Evolutionary conservation across 2,888 invertebrate genomes (phyloP), one percentile per base, ranked within the genome.

Genomic region (Ditylenchus weischeri): DNA sequence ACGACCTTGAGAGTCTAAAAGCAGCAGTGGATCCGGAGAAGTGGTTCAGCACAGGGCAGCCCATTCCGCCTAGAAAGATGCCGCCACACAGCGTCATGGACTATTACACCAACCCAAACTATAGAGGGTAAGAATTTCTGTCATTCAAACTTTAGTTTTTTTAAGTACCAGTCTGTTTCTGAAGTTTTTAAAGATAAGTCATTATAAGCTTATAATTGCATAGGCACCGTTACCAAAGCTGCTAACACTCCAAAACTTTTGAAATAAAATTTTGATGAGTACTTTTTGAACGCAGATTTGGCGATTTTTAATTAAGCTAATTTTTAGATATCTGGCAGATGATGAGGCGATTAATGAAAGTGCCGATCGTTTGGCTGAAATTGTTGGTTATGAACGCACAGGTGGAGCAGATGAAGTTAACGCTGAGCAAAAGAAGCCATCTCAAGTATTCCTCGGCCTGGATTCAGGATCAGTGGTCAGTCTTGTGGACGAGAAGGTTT

Each of bases 51-150:
- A 88, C 88, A 83, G 93, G 89, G 83, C 79, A 76, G 64, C 91
- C 95, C 18, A 92, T 99, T 78, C 96, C 95, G 0, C 88, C 89
- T 73, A 87, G 96, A 79, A 89, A 92, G 88, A 86, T 93, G 68
- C 98, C 98, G 19, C 93, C 96, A 5, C 87, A 89, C 75, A 93
- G 95, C 87, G 90, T 91, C 0, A 87, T 95, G 69, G 90, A 71
- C 15, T 80, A 78, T 62, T 80, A 81, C 83, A 88, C 90, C 18
- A 89, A 89, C 85, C 89, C 95, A 5, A 87, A 88, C 78, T 89
- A 88, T 71, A 87, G 98, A 71, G 98, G 98, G 77, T 74, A 58
- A 36, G 68, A 61, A n/a, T 36, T 19, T 38, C 18, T 35, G 35
- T 47, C n/a, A n/a, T 29, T 15, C 15, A 29, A 29, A 29, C 29